Evolutionary conservation across 2,113 vertebrate species (phyloP), one percentile per base, ranked within the genome.

Genomic region (Carassius auratus): DNA sequence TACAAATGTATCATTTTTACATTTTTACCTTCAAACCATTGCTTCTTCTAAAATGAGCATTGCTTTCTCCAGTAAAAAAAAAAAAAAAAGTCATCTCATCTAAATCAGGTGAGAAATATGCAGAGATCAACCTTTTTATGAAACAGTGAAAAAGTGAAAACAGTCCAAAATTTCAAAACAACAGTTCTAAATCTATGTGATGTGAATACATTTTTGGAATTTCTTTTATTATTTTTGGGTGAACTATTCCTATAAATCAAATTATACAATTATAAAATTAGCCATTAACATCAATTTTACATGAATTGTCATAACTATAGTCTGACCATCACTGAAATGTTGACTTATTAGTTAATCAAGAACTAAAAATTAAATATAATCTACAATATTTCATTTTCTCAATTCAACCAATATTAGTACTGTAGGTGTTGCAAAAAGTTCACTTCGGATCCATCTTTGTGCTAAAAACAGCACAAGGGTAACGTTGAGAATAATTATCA

Each of bases 401-500:
- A 68, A 68, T 68, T 68, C 33, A 6, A 30, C 15, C 64, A 33
- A 36, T 14, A 36, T 68, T 68, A 17, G 30, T 42, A 42, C 42
- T 42, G 42, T 15, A 68, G 26, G 64, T 68, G 30, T 36, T 68
- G 6, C 14, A 68, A 33, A 68, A 42, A 73, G 19, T 73, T 73
- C 8, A 21, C 36, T 38, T 69, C 38, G 8, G 68, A 38, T 19
- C 4, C 19, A 73, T 73, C 19, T 73, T 5, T 71, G 36, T 71
- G 36, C 38, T 14, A 19, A 55, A 33, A 57, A 14, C 9, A 38
- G 69, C 15, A 23, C 36, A 75, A 30, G 17, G n/a, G 55, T n/a
- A 84, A 62, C 23, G 23, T 12, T 45, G 45, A 45, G 36, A 62
- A 45, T 61, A 42, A 42, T 80, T 45, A 62, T 80, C 23, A 80